These are phyloP conservation scores for Sitta carolinensis DNA, from an alignment of 2,797 vertebrate genomes.

Conservation along the genomic window DNA sequence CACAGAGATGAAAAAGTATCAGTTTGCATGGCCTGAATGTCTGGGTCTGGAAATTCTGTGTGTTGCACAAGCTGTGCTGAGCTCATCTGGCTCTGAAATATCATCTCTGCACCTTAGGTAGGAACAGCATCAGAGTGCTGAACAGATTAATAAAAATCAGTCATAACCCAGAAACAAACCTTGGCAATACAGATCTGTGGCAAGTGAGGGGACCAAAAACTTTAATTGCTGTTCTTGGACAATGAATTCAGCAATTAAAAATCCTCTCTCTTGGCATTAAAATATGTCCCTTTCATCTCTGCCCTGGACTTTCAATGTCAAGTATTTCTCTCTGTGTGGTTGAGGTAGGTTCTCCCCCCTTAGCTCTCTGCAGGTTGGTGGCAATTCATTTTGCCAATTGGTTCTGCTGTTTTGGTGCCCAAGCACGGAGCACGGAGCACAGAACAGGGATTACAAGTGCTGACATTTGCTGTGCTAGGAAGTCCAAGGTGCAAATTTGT, in stretches of 20 bases:
- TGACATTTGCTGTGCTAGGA: background rate
- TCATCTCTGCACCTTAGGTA: background rate
- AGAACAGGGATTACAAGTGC: rapidly evolving
- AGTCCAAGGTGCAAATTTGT: background rate
- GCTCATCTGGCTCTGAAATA: background rate
- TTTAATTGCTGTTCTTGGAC: background rate
- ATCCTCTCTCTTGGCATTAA: background rate
- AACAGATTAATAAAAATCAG: background rate
- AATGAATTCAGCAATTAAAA: background rate
- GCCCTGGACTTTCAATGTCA: background rate
- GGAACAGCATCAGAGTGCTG: background rate
- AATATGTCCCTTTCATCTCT: background rate
- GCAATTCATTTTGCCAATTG: background rate
- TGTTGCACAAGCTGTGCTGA: background rate
- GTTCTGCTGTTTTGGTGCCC: background rate
- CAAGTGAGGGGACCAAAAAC: background rate
- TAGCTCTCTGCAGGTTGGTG: background rate
- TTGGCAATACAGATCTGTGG: rapidly evolving
- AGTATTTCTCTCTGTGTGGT: rapidly evolving
- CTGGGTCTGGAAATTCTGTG: rapidly evolving
- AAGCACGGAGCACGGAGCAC: background rate
- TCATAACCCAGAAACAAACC: background rate
- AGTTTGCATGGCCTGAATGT: background rate
- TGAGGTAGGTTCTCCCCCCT: rapidly evolving
- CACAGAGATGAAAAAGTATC: background rate